Evolutionary conservation across 2,888 invertebrate species (phyloP).

Genomic region (Neuroscelio doddi): DNA sequence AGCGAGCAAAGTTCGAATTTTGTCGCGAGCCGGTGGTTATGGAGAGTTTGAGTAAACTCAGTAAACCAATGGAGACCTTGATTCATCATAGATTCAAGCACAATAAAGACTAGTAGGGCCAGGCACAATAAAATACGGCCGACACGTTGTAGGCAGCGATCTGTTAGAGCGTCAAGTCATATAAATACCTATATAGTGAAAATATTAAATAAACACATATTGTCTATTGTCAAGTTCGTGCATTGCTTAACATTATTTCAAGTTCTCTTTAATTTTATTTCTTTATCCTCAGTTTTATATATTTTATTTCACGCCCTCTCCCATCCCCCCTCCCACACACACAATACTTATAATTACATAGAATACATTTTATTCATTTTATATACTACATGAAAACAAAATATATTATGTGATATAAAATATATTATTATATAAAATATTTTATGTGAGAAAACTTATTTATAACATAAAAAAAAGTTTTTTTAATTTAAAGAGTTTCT

Average conservation of each 20-base stretch:
- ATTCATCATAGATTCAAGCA: conserved; percentile 63
- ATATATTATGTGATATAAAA: no score
- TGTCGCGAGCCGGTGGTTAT: conserved; percentile 51
- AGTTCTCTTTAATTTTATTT: background rate
- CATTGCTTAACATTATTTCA: conserved; percentile 23
- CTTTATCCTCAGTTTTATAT: no score
- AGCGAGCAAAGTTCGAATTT: conserved; percentile 54
- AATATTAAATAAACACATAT: conserved; percentile 71
- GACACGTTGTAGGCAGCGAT: conserved; percentile 70
- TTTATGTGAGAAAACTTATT: no score
- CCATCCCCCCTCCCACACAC: no score
- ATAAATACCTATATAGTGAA: conserved; percentile 68
- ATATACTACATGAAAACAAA: no score
- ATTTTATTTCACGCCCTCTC: no score
- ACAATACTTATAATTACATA: no score
- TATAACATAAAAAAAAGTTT: no score
- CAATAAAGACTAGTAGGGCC: conserved; percentile 71
- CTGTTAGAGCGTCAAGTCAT: conserved; percentile 69
- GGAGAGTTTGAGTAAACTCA: conserved; percentile 42
- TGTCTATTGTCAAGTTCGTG: conserved; percentile 66
- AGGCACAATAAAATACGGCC: conserved; percentile 72
- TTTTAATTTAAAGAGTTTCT: no score
- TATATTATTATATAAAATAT: no score
- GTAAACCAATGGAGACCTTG: conserved; percentile 47
- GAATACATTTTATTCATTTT: no score